These are phyloP conservation scores for Echinarachnius parma DNA, from an alignment of 53 echinoderm and acorn worm species.

Conservation along the genomic window DNA sequence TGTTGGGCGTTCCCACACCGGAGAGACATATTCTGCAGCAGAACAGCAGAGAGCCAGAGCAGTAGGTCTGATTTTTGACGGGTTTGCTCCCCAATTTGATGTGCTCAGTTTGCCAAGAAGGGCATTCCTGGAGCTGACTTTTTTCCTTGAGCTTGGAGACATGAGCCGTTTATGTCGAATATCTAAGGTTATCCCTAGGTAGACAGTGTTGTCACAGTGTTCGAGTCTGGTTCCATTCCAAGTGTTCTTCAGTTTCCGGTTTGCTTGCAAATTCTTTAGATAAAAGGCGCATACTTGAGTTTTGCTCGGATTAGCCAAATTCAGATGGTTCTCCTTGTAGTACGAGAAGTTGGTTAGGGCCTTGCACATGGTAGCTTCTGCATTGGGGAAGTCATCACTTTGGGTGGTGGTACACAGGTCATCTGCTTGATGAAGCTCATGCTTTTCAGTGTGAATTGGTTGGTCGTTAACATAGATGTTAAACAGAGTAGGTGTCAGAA, in stretches of 20 bases:
- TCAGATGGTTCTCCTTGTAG: too few species aligned
- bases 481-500: neutral
- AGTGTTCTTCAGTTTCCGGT: too few species aligned
- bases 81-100: neutral
- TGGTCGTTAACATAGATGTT: too few species aligned
- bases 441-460: neutral
- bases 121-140: too few species aligned
- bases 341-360: too few species aligned
- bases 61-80: neutral
- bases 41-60: neutral
- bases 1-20: too few species aligned
- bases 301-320: neutral
- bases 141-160: neutral
- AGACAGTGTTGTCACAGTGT: neutral
- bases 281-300: neutral
- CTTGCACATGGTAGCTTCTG: too few species aligned
- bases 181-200: too few species aligned
- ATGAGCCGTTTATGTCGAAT: neutral
- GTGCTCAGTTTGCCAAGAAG: too few species aligned
- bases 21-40: too few species aligned
- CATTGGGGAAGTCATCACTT: neutral
- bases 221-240: neutral
- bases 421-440: conserved; percentile 16
- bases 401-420: conserved; percentile 24
- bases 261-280: neutral